Evolutionary conservation across 2,888 invertebrate species (phyloP).

Genomic region (Timema cristinae): DNA sequence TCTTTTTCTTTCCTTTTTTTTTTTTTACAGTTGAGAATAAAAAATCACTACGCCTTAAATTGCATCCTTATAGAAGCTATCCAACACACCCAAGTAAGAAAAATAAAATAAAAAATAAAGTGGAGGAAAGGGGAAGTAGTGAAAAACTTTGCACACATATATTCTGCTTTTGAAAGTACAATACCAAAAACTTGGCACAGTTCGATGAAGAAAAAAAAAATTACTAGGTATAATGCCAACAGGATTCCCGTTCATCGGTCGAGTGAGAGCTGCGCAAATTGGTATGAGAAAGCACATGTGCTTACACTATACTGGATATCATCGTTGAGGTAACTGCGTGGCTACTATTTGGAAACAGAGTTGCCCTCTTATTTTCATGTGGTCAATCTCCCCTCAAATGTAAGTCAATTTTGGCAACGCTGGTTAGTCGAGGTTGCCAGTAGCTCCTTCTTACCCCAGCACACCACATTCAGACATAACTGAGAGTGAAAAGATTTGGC

Average conservation of each 20-base stretch:
- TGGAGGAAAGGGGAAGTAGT: background rate
- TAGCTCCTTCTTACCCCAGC: too few species aligned
- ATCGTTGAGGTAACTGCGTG: too few species aligned
- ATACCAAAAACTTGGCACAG: slow-evolving; percentile 12
- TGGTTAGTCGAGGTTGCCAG: too few species aligned
- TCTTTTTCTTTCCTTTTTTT: slow-evolving; percentile 1
- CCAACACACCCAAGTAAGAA: background rate
- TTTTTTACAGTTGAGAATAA: slow-evolving; percentile 14
- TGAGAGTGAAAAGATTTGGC: too few species aligned
- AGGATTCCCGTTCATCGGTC: background rate
- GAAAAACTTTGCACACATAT: slow-evolving; percentile 12
- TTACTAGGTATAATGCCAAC: background rate
- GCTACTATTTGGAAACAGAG: too few species aligned
- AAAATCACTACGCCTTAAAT: slow-evolving; percentile 14
- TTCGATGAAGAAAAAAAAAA: background rate
- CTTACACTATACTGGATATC: too few species aligned
- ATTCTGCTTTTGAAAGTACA: slow-evolving; percentile 13
- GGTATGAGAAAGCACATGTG: too few species aligned
- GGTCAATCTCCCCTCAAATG: too few species aligned
- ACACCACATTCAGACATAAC: too few species aligned
- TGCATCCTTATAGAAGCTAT: slow-evolving; percentile 16
- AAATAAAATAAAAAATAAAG: slow-evolving; percentile 1
- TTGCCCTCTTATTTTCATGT: too few species aligned
- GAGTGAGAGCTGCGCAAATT: too few species aligned
- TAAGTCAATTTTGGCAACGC: too few species aligned